Evolutionary conservation across 2,797 vertebrate species (phyloP), one percentile per base, ranked within the genome.

Genomic region (Falco naumanni): DNA sequence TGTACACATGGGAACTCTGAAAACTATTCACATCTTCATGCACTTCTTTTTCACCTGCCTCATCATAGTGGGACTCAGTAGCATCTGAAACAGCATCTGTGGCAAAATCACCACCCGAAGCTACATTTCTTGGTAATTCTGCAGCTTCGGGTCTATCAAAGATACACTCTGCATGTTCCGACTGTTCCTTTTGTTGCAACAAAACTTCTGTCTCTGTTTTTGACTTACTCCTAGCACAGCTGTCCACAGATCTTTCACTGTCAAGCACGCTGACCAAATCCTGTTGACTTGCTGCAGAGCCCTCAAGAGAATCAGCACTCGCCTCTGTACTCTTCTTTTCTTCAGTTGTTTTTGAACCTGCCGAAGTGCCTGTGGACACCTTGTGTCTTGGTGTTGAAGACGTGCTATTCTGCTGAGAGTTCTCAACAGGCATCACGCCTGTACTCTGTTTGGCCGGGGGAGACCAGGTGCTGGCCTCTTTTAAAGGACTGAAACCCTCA

Each of bases 1-100:
- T 97, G 97, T 99, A 99, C 82, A 99, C 98, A 50, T 98, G 98
- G 89, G 98, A 96, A 85, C 97, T 96, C 90, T 97, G 97, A 19
- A 97, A 97, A 84, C 98, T 98, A 68, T 97, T 98, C 11, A 78
- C 87, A 69, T 99, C 98, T 83, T 98, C 98, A 3, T 45, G 94
- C 48, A 77, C 96, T 84, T 98, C 98, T 91, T 95, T 97, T 97
- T 97, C 89, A 97, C 97, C 94, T 90, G 95, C 87, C 48, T 97
- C 97, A 53, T 97, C 97, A 72, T 92, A 96, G n/a, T 60, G 96
- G 84, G 97, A 93, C n/a, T 94, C 96, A 1, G 97, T 41, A 70
- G 92, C 86, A 71, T 89, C 97, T 50, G 96, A 94, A 94, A 93
- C 70, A 34, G 81, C 95, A 60, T 87, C 88, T 31, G 94, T 16